Base-by-base conservation (phyloP, 1,140 invertebrate genomes). In the Drosophila ficusphila region DNA sequence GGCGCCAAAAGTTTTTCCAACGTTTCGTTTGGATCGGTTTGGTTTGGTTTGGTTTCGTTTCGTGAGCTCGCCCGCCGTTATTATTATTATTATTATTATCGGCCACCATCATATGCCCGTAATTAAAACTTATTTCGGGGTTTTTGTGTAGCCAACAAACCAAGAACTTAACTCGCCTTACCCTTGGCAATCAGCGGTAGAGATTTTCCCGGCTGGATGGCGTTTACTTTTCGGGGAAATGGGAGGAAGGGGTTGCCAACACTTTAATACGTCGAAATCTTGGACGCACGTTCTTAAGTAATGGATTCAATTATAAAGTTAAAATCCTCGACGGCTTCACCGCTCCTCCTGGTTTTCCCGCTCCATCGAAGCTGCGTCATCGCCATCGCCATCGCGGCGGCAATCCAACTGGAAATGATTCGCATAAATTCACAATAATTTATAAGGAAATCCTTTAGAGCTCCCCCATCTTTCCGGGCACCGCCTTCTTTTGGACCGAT, bases 271-370 rank as follows among this genome's bases (percentile, higher is more conserved):
- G 71, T 85, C 76, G 78, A 82, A 88, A 86, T 86, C 77, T 82
- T 88, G 67, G 73, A 79, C 61, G 81, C 81, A 86, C 82, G 82
- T 86, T 88, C 82, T 69, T 75, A 88, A 86, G 82, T 86, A 86
- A 86, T 86, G 82, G 82, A 86, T 88, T 86, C 82, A 86, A 86
- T 86, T 86, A 86, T 88, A 86, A 86, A 86, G 82, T 86, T 86
- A 88, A 86, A 86, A 86, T 86, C 82, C 82, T 78, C 53, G 79
- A 61, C 71, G 75, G 79, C 78, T 82, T 79, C 74, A 36, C 33
- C 8, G 31, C 56, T 16, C 18, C 14, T 23, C n/a, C 19, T 14
- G 9, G 14, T 16, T 2, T 41, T 29, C 14, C 16, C 21, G 6
- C 14, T 19, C 9, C 34, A 16, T 7, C 7, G 9, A 5, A 6